Percentiles rank a stretch among this genome's conserved stretches.
Evolutionary conservation across 2,888 invertebrate genomes (phyloP).

Genomic region (Pimpla rufipes): DNA sequence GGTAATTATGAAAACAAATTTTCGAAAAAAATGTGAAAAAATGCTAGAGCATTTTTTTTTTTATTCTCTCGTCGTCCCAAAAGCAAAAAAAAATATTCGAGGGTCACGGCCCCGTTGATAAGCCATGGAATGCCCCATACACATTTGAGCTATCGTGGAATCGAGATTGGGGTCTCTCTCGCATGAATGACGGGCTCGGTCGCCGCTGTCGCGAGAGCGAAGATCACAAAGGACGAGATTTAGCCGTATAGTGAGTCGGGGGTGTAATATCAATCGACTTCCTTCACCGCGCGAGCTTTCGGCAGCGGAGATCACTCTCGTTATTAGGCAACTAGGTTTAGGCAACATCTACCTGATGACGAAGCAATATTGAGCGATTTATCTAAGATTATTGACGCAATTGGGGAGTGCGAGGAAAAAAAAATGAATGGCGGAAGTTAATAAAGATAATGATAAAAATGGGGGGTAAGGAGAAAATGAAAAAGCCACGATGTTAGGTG

Average conservation of each 20-base stretch:
- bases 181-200: conserved; percentile 20
- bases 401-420: conserved; percentile 66
- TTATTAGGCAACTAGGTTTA: conserved; percentile 76
- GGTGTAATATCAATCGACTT: conserved; percentile 5
- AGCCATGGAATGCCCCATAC: too few relatives aligned
- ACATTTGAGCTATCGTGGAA: conserved; percentile 38
- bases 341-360: conserved; percentile 82
- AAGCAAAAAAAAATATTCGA: too few relatives aligned
- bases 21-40: too few relatives aligned
- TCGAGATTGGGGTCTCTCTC: conserved; percentile 23
- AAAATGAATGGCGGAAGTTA: conserved; percentile 23
- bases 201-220: conserved; percentile 11
- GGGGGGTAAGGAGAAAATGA: conserved; percentile 23
- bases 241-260: background rate
- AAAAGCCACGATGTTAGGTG: conserved; percentile 78
- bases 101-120: too few relatives aligned
- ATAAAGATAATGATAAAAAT: conserved; percentile 59
- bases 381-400: conserved; percentile 74
- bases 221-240: conserved; percentile 32
- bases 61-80: too few relatives aligned
- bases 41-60: too few relatives aligned
- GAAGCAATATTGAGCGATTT: conserved; percentile 82
- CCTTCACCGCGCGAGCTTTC: conserved; percentile 49
- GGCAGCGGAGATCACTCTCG: conserved; percentile 56
- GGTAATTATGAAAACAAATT: too few relatives aligned